Base-by-base conservation (phyloP, 2,797 vertebrate genomes). In the Myotis vivesi region DNA sequence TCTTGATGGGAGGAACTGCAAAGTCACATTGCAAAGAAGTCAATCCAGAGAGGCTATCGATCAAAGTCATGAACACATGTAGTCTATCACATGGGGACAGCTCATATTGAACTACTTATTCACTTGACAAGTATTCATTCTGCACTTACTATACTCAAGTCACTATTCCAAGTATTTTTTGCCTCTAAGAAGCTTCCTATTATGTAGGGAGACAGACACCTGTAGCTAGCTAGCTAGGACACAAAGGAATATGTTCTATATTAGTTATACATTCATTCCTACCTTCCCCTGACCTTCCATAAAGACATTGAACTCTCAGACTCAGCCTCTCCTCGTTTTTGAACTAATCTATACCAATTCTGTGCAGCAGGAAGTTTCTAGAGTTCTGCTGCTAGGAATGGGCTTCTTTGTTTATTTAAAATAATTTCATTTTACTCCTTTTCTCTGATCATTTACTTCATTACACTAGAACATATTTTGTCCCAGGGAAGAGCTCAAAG, bases 391-490 rank as follows among this genome's bases (percentile, higher is more conserved):
- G 1, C 36, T 69, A 44, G 6, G 49, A 68, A 30, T 33, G 15
- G 41, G 6, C 33, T 80, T 91, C 51, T 81, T 88, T 79, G 19
- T 55, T 85, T 94, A 75, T 77, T 94, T 71, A 53, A 75, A 92
- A 88, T 89, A 82, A 89, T 64, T 77, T 57, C 17, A 71, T 88
- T 68, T 91, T 33, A 25, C 36, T 38, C 12, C 36, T 87, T 89
- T 66, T 36, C 44, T 84, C 19, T 49, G 33, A 44, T 75, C 7
- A 76, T 68, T 92, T 92, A 9, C 68, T 80, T 92, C 20, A 36
- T 91, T 62, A 80, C 41, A 82, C 12, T 64, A 20, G 86, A 86
- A 57, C 41, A 82, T 49, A 77, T 71, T 94, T 87, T 55, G 22
- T 91, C 23, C 38, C n/a, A 28, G 23, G 20, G 71, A 86, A 79